phyloP scores from a whole-genome alignment of 2,113 vertebrate genomes.

The Aphelocoma coerulescens region DNA sequence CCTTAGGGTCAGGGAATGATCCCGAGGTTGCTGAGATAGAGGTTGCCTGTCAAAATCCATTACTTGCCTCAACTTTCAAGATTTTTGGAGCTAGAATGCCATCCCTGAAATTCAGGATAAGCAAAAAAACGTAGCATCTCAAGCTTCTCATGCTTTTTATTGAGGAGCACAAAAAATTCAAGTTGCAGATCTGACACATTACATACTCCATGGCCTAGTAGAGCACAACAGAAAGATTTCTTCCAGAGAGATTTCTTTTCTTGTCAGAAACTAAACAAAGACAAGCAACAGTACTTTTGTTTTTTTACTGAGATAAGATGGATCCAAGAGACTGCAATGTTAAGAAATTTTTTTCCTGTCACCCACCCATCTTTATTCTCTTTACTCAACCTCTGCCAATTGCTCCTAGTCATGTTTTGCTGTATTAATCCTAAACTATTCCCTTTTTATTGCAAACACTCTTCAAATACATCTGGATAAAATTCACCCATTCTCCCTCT shows the following conservation, averaged over 20 bases:
- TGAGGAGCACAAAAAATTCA: neutral
- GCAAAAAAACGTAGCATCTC: fast-evolving
- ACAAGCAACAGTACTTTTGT: neutral
- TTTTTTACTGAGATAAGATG: neutral
- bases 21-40: neutral
- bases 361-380: neutral
- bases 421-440: neutral
- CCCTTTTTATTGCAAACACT: neutral
- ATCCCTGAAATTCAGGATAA: neutral
- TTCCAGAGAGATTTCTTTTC: neutral
- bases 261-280: neutral
- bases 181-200: neutral
- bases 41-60: neutral
- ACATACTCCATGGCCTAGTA: neutral
- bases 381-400: neutral
- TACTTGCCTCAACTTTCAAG: neutral
- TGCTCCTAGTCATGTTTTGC: neutral
- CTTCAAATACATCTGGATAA: neutral
- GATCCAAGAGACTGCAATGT: neutral
- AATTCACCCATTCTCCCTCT: neutral
- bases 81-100: neutral
- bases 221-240: neutral
- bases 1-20: neutral
- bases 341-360: neutral
- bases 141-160: fast-evolving